Evolutionary conservation across 1,140 invertebrate genomes (phyloP).

Genomic region (Nautilus pompilius): DNA sequence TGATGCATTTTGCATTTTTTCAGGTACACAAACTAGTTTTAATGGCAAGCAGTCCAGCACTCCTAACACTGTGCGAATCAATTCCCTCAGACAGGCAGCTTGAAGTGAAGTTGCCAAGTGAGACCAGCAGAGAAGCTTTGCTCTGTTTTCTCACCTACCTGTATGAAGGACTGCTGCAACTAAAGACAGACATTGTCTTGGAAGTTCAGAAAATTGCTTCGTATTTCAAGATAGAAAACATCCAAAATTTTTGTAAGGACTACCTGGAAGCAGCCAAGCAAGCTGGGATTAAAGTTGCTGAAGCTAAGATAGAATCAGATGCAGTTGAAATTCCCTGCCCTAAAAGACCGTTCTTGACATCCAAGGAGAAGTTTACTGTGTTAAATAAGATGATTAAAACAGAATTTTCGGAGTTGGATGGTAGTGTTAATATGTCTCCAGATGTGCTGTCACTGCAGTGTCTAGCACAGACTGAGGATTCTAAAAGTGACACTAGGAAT

Average conservation of each 20-base stretch:
- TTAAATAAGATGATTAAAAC: too few species aligned
- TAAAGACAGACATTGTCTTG: constrained; percentile 1
- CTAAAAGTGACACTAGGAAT: too few species aligned
- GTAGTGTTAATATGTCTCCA: too few species aligned
- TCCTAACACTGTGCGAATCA: neutral
- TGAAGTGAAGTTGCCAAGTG: neutral
- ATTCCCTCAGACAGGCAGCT: neutral
- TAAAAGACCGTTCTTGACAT: too few species aligned
- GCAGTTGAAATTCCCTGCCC: too few species aligned
- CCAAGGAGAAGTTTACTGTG: too few species aligned
- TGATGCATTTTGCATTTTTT: too few species aligned
- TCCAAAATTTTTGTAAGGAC: neutral
- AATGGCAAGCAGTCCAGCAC: neutral
- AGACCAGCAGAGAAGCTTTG: neutral
- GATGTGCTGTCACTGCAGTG: too few species aligned
- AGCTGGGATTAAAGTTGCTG: too few species aligned
- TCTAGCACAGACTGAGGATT: too few species aligned
- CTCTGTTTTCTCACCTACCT: neutral
- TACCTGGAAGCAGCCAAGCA: neutral
- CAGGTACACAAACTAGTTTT: neutral
- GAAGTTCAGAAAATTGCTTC: neutral
- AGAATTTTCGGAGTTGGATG: too few species aligned
- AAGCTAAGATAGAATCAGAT: too few species aligned
- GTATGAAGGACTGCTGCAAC: neutral
- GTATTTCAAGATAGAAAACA: neutral